Evolutionary conservation across 2,797 vertebrate genomes (phyloP), one percentile per base, ranked within the genome.

Genomic region (Etheostoma perlongum): DNA sequence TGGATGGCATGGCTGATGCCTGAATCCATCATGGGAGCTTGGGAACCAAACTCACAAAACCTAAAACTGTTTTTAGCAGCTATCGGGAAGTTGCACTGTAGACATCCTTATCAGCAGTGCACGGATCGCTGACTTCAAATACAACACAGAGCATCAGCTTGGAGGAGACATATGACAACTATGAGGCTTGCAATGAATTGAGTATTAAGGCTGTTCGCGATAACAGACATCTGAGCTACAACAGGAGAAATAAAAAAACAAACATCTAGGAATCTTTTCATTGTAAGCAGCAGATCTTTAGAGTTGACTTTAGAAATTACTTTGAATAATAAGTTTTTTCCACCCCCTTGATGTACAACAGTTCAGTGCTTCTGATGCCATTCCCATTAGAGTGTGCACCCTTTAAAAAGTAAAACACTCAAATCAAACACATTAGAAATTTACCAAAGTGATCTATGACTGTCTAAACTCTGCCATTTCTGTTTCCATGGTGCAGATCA

Each of bases 401-500:
- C 75, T 77, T 89, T 89, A 74, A 85, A 91, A 90, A 85, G 80
- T 69, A 82, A 84, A 85, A 64, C 84, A 78, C 77, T 90, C 87
- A 87, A 88, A 87, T 62, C 68, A 78, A 91, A 86, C 83, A 68
- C 66, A 75, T 14, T 91, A 79, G 64, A 90, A 83, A 85, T 84
- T 81, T 68, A 89, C 61, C 89, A 88, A 63, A 54, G 61, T 87
- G 89, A 90, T 85, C 80, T 83, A 86, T 86, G 88, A 81, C 83
- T 86, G 77, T 79, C 74, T 85, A 88, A 91, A 90, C 81, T 85
- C 80, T 57, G 70, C 78, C 84, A 89, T 89, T 89, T 92, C 83
- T 85, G 92, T 93, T 94, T 89, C 92, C 90, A 92, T 89, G 90
- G 90, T 78, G 73, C 84, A 89, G 79, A 89, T 91, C 90, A 86